Evolutionary conservation across 2,797 vertebrate species (phyloP).

Genomic region (Euphonia xanthogaster): DNA sequence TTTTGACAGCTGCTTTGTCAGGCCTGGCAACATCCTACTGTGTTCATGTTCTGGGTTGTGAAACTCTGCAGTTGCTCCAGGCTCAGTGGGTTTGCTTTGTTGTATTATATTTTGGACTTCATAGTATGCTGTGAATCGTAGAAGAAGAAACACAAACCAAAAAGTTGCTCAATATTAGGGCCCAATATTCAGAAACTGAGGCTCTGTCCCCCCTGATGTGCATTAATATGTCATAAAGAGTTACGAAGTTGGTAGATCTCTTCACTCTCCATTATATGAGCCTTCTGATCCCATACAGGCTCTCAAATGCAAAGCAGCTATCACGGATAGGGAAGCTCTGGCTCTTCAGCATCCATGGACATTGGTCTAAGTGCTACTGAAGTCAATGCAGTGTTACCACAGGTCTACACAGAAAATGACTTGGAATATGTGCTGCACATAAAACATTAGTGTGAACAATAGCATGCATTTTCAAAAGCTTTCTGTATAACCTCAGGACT

Average conservation of each 20-base stretch:
- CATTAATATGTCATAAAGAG: neutral
- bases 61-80: conserved; percentile 21
- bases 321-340: neutral
- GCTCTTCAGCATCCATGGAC: neutral
- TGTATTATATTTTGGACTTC: neutral
- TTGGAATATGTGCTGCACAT: neutral
- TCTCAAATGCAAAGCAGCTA: neutral
- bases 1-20: conserved; percentile 14
- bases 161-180: neutral
- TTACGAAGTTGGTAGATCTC: neutral
- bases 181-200: neutral
- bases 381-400: neutral
- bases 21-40: neutral
- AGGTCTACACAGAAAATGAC: neutral
- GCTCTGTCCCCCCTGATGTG: neutral
- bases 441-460: neutral
- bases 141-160: conserved; percentile 1
- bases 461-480: neutral
- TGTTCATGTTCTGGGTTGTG: conserved; percentile 28
- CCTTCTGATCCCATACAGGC: neutral
- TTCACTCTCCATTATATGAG: neutral
- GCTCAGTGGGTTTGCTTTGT: conserved; percentile 39
- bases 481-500: neutral
- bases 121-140: neutral
- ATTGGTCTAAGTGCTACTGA: neutral